These are phyloP conservation scores for Pogoniulus pusillus DNA, from an alignment of 2,797 vertebrate species.

Conservation along the genomic window DNA sequence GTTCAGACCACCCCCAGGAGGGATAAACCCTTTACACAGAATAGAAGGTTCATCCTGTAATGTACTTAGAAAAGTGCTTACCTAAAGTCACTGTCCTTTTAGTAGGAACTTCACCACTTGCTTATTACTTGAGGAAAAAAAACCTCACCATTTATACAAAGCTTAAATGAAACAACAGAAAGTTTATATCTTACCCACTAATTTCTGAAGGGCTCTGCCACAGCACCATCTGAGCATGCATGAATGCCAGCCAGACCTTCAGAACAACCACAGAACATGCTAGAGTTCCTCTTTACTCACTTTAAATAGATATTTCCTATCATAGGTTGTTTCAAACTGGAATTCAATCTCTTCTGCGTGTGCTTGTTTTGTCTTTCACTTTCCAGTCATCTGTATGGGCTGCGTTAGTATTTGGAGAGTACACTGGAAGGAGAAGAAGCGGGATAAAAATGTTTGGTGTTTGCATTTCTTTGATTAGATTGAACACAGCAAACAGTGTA, in stretches of 20 bases:
- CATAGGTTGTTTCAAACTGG: background rate
- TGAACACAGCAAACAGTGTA: background rate
- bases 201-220: background rate
- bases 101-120: background rate
- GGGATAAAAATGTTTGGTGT: background rate
- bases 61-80: background rate
- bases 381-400: background rate
- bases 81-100: background rate
- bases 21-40: too few species aligned
- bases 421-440: background rate
- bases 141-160: background rate
- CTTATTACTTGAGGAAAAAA: background rate
- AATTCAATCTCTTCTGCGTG: background rate
- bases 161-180: background rate
- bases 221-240: background rate
- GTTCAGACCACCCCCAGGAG: too few species aligned
- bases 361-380: background rate
- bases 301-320: background rate
- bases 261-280: background rate
- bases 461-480: slow-evolving; percentile 45
- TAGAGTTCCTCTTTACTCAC: background rate
- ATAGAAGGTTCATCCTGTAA: background rate
- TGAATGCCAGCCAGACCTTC: background rate
- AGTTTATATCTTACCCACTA: background rate
- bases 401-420: background rate